Base-by-base conservation (phyloP, 2,113 vertebrate species). In the Myodes glareolus region DNA sequence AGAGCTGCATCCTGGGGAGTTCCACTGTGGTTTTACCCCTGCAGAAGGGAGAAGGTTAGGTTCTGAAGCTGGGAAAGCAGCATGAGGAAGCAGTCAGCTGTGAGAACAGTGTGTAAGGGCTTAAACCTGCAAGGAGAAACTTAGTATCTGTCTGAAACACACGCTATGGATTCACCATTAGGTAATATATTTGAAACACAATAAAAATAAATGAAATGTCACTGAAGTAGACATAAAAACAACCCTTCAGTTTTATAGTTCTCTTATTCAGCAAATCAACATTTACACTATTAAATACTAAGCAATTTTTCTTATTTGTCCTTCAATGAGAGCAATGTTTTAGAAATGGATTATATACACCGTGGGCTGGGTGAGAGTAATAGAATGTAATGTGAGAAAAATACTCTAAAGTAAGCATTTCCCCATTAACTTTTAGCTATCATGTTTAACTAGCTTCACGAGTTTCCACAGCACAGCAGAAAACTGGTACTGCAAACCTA, bases 11-110 rank as follows among this genome's bases (percentile, higher is more conserved):
- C 98, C 98, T 98, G 97, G 98, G 97, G 88, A 98, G 97, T 97
- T 99, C 98, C 98, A 98, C 97, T 98, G 98, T 97, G 98, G 95
- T 98, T 98, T 98, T 98, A 99, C 95, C 98, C 99, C 98, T 99
- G 98, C 97, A 98, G 99, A 98, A 98, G 98, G 98, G 97, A 99
- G 97, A 99, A 98, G 14, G 97, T 98, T 94, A 98, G 85, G 97
- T 91, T 98, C 92, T 85, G 96, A 98, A 95, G 88, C 97, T 96
- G 87, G 98, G 25, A 98, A 98, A 97, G 86, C 0, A 96, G 96
- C 96, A 97, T 0, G 84, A 23, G 61, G 96, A 98, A 97, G 98
- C 7, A 98, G 39, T 94, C 89, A 97, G 93, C 39, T 5, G 87
- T 72, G 88, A 94, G 91, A 94, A 82, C 82, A 55, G 76, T 75